Conservation (phyloP, 2,113 vertebrate species). For the Athene noctua region DNA sequence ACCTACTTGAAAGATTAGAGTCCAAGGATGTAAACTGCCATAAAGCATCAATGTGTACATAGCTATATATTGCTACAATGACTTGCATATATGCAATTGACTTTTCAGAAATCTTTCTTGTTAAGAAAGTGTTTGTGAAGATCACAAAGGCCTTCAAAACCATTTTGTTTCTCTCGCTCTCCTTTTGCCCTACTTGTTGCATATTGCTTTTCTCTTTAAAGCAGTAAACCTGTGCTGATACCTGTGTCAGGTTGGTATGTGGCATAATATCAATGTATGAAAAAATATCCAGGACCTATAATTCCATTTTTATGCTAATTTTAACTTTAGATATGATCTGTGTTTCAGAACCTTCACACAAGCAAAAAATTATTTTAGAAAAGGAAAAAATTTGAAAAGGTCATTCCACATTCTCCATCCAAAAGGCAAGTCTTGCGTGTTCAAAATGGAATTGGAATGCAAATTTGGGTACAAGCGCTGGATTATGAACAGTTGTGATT, state of each 20-base stretch:
- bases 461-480: background rate
- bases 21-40: background rate
- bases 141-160: background rate
- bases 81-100: background rate
- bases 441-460: background rate
- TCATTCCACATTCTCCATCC: background rate
- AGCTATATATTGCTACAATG: background rate
- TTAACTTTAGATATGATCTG: background rate
- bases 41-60: background rate
- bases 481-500: background rate
- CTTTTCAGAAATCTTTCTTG: background rate
- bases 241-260: background rate
- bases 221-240: slow-evolving; percentile 30
- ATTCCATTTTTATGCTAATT: background rate
- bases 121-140: background rate
- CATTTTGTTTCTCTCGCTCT: background rate
- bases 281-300: background rate
- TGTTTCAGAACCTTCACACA: background rate
- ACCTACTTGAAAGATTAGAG: background rate
- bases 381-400: background rate
- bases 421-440: background rate
- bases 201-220: background rate
- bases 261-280: background rate
- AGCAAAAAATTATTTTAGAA: background rate
- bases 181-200: slow-evolving; percentile 8